Conservation (phyloP, 2,888 invertebrate genomes). For the Strigamia transsilvanica region DNA sequence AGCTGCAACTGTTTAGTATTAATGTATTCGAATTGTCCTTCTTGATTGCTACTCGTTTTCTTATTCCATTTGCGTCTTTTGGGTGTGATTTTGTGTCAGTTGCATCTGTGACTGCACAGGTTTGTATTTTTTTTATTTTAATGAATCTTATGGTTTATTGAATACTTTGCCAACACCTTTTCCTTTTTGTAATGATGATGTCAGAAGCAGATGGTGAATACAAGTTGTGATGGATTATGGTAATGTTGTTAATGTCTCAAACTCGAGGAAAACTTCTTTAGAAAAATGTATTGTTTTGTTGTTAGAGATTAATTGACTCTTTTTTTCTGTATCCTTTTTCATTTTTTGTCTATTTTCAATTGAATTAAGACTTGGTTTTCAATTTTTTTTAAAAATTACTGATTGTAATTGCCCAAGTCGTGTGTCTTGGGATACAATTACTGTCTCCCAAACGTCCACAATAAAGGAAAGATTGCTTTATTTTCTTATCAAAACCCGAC, state of each 20-base stretch:
- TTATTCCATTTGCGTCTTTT: neutral
- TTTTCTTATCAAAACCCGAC: no score
- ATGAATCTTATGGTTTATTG: constrained; percentile 30
- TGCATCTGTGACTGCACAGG: constrained; percentile 16
- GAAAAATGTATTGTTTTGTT: no score
- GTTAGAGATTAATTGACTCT: no score
- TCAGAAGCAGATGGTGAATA: constrained; percentile 35
- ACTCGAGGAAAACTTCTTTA: neutral
- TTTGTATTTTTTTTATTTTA: neutral
- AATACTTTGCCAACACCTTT: constrained; percentile 17
- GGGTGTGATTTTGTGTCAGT: neutral
- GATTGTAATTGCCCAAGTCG: neutral
- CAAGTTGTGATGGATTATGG: constrained; percentile 42
- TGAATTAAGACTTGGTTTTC: neutral
- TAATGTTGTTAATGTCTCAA: constrained; percentile 12
- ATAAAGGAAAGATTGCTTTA: no score
- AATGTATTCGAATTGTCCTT: neutral
- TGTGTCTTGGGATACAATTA: no score
- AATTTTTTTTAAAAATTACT: neutral
- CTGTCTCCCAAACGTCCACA: no score
- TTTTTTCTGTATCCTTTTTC: neutral
- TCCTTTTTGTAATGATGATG: constrained; percentile 22
- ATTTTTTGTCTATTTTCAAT: neutral
- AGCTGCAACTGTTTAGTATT: no score
- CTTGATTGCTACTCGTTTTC: no score